Conservation (phyloP, 2,888 invertebrate genomes). For the Stenchaetothrips biformis region DNA sequence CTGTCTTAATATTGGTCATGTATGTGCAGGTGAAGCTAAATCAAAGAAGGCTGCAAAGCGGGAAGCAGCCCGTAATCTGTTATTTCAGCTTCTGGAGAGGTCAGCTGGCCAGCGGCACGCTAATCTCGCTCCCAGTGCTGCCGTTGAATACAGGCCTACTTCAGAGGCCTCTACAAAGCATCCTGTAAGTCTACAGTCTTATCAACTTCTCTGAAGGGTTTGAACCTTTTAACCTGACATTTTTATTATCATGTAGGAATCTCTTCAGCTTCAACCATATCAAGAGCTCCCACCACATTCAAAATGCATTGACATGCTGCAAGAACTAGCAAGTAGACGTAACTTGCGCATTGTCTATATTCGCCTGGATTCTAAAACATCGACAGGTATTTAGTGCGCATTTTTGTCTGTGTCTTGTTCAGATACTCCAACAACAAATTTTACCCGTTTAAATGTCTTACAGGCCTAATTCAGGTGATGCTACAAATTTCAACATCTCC, state of each 20-base stretch:
- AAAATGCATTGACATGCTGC: not conserved
- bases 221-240: not conserved
- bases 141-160: not conserved
- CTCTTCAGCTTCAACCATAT: not conserved
- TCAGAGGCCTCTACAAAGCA: not conserved
- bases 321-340: not conserved
- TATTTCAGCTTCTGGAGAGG: not conserved
- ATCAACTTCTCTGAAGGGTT: not conserved
- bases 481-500: constrained; percentile 5
- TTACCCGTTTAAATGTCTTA: not conserved
- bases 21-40: not conserved
- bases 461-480: constrained; percentile 2
- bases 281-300: not conserved
- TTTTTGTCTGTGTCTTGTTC: not conserved
- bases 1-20: not conserved
- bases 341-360: constrained; percentile 7
- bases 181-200: not conserved
- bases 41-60: not conserved
- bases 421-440: not conserved
- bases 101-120: not conserved
- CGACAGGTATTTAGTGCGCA: not conserved
- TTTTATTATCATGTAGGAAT: not conserved
- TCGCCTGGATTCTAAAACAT: not conserved
- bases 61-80: not conserved
- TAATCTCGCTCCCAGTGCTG: not conserved